These are phyloP conservation scores for Drosophila varians DNA, from an alignment of 1,140 invertebrate genomes.

Conservation along the genomic window DNA sequence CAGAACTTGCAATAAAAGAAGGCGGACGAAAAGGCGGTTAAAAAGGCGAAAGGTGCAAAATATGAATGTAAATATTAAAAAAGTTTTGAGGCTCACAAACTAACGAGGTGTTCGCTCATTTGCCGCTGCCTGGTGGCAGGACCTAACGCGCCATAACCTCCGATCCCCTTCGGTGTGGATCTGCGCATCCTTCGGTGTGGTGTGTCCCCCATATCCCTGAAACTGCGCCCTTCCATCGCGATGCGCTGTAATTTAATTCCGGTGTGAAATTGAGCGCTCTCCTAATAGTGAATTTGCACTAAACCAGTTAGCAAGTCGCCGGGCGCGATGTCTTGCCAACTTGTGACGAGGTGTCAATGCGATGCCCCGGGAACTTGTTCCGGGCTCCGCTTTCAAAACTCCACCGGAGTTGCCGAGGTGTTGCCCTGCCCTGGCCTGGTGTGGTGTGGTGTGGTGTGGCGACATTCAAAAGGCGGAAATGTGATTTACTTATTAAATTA, in stretches of 20 bases:
- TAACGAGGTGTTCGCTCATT: conserved; percentile 79
- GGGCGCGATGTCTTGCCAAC: conserved; percentile 46
- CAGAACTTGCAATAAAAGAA: conserved; percentile 55
- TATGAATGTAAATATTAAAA: conserved; percentile 82
- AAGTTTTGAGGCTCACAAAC: conserved; percentile 76
- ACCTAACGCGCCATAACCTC: conserved; percentile 16
- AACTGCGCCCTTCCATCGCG: conserved; percentile 34
- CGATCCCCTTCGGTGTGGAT: conserved; percentile 1
- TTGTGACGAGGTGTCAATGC: conserved; percentile 79
- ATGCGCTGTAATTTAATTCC: conserved; percentile 73
- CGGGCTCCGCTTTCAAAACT: conserved; percentile 18
- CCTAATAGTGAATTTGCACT: conserved; percentile 78
- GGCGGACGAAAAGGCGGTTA: conserved; percentile 28
- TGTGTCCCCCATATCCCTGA: background rate
- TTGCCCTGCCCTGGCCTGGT: too few species aligned
- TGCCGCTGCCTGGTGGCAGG: conserved; percentile 14
- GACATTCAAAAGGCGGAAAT: conserved; percentile 70
- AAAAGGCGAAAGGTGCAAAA: conserved; percentile 73
- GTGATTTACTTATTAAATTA: conserved; percentile 78
- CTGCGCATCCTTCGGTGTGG: background rate
- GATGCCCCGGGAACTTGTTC: conserved; percentile 39
- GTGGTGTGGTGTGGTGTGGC: conserved; percentile 1
- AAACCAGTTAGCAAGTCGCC: conserved; percentile 68
- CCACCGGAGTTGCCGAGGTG: background rate
- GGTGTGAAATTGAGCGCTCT: conserved; percentile 78